phyloP scores from a whole-genome alignment of 2,113 vertebrate species.

The Uria aalge region DNA sequence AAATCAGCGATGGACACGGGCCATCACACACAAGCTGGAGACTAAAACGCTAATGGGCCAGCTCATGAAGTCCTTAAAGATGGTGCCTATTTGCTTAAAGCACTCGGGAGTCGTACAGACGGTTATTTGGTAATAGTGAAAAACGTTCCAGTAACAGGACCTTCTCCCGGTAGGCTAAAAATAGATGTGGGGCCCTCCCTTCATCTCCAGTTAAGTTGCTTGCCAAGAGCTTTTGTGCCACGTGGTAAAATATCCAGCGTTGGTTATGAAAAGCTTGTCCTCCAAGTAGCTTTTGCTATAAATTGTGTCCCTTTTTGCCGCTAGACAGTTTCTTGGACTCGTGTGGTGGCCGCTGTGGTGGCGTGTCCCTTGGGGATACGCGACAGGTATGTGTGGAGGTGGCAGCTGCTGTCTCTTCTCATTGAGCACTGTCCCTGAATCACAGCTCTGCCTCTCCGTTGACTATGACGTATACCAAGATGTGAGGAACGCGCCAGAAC shows the following conservation, averaged over 20 bases:
- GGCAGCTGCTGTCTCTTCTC: not conserved
- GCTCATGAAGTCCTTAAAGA: not conserved
- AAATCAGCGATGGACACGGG: not conserved
- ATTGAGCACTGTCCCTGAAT: not conserved
- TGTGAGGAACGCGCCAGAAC: not conserved
- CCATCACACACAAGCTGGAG: not conserved
- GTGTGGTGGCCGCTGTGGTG: too few relatives aligned
- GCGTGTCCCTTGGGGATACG: not conserved
- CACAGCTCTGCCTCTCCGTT: not conserved
- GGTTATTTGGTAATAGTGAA: not conserved
- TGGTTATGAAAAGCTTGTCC: not conserved
- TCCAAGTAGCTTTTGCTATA: not conserved
- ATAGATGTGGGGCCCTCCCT: too few relatives aligned
- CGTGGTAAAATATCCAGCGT: fast-evolving
- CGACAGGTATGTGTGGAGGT: not conserved
- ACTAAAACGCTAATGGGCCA: not conserved
- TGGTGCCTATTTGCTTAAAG: not conserved
- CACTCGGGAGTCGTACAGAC: fast-evolving
- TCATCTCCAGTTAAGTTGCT: not conserved
- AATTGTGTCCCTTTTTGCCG: fast-evolving
- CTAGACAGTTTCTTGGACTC: fast-evolving
- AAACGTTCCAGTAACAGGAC: not conserved
- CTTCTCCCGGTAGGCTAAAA: not conserved
- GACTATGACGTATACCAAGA: fast-evolving
- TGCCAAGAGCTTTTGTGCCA: not conserved